These are phyloP conservation scores for Oreocharis arfaki DNA, from an alignment of 2,113 vertebrate species.

Conservation along the genomic window DNA sequence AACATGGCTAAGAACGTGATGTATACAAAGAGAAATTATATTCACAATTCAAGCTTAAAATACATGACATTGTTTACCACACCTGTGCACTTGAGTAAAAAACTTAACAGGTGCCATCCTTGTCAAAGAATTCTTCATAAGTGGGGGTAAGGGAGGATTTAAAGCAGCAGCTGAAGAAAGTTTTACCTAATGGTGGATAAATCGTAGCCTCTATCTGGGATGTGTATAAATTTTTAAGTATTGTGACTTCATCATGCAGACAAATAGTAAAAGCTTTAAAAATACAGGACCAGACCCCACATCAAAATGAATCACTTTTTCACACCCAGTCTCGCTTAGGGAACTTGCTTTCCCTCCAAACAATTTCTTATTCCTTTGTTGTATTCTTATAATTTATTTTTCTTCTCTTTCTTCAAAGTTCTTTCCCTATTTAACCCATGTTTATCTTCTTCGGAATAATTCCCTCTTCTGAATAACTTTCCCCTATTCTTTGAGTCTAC, in stretches of 20 bases:
- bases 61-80: neutral
- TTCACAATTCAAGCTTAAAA: neutral
- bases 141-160: neutral
- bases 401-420: neutral
- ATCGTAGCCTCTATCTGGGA: neutral
- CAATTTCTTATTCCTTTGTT: neutral
- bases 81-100: neutral
- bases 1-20: neutral
- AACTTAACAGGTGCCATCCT: neutral
- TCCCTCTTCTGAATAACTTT: neutral
- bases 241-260: neutral
- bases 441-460: neutral
- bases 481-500: neutral
- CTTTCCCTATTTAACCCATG: neutral
- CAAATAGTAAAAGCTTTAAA: neutral
- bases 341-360: neutral
- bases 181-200: neutral
- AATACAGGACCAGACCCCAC: neutral
- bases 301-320: neutral
- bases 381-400: neutral
- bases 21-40: neutral
- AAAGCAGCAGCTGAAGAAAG: neutral
- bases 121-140: neutral
- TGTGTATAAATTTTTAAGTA: neutral
- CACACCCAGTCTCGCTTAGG: neutral